A percentile compares a stretch with the other conserved stretches of the same genome.
Evolutionary conservation across 2,888 invertebrate species (phyloP).

Genomic region (Apamea sordens): DNA sequence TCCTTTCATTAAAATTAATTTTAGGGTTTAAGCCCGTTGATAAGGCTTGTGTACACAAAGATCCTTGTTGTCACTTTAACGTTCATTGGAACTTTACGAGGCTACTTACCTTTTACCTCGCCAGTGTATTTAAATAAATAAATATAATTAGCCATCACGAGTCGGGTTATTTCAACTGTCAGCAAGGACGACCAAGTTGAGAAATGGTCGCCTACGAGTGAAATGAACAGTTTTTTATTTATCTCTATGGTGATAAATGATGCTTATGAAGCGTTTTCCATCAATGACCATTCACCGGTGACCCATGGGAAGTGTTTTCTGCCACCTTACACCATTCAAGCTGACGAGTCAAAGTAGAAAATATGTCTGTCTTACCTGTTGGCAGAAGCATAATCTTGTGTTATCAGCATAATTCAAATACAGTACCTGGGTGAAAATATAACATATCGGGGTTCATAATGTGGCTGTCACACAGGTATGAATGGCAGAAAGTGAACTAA

Average conservation of each 20-base stretch:
- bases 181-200: slow-evolving; percentile 14
- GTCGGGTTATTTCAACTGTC: background rate
- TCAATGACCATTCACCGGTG: background rate
- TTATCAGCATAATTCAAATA: background rate
- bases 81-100: slow-evolving; percentile 18
- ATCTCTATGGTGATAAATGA: background rate
- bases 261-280: background rate
- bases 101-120: slow-evolving; percentile 9
- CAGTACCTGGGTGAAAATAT: background rate
- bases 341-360: background rate
- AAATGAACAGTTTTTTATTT: background rate
- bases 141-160: slow-evolving; percentile 25
- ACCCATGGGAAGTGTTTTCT: background rate
- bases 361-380: background rate
- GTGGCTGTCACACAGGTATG: background rate
- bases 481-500: background rate
- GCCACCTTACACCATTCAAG: background rate
- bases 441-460: background rate
- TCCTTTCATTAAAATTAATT: slow-evolving; percentile 28
- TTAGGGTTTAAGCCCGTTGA: slow-evolving; percentile 4
- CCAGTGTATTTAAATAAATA: slow-evolving; percentile 2
- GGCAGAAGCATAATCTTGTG: background rate
- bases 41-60: slow-evolving; percentile 11
- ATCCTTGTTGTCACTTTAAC: slow-evolving; percentile 24
- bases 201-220: background rate